Conservation (phyloP, 2,797 vertebrate species). For the Eulemur mongoz region DNA sequence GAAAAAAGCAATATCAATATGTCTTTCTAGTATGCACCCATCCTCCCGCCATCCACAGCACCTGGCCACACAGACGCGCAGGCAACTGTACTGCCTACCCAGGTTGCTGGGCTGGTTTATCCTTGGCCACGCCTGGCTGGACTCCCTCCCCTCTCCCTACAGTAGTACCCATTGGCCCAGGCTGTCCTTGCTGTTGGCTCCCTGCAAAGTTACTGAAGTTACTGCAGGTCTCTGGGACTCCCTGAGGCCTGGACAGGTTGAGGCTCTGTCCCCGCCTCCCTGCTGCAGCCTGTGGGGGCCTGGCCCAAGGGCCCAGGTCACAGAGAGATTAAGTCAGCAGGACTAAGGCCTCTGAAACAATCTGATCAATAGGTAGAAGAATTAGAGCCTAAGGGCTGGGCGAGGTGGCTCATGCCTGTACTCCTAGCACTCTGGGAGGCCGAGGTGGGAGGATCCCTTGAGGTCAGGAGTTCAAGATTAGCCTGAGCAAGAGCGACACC, state of each 20-base stretch:
- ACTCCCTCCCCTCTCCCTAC: not conserved
- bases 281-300: not conserved
- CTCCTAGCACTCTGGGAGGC: not conserved
- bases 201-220: not conserved
- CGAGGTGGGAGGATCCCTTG: not conserved
- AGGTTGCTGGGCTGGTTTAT: not conserved
- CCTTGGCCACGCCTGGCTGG: not conserved
- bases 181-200: not conserved
- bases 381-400: not conserved
- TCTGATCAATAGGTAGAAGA: not conserved
- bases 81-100: not conserved
- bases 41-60: not conserved
- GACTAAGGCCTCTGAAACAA: not conserved
- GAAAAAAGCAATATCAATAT: not conserved
- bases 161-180: not conserved
- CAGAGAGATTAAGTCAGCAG: not conserved
- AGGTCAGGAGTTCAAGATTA: not conserved
- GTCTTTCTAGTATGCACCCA: not conserved
- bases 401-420: not conserved
- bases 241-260: not conserved
- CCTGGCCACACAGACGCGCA: rapidly evolving
- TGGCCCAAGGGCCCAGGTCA: not conserved
- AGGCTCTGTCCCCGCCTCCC: not conserved
- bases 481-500: not conserved
- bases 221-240: not conserved